Evolutionary conservation across 1,140 invertebrate genomes (phyloP).

Genomic region (Limonius californicus): DNA sequence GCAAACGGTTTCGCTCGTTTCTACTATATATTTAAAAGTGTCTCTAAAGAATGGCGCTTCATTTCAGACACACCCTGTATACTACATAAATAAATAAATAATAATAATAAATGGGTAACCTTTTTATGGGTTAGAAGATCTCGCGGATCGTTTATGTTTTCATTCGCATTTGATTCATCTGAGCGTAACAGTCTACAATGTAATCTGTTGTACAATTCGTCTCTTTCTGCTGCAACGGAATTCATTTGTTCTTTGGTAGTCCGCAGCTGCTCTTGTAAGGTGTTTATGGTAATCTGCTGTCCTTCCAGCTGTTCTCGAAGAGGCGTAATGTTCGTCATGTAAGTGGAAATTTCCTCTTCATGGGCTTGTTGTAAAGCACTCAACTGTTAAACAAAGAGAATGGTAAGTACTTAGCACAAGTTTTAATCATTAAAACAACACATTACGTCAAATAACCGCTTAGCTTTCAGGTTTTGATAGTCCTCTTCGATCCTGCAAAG

Average conservation of each 20-base stretch:
- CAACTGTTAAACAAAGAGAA: constrained; percentile 53
- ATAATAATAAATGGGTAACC: too few species aligned
- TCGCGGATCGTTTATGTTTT: neutral
- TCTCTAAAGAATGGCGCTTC: too few species aligned
- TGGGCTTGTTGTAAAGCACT: constrained; percentile 73
- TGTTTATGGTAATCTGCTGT: constrained; percentile 54
- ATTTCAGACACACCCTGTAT: too few species aligned
- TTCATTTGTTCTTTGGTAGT: constrained; percentile 54
- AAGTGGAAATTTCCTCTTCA: constrained; percentile 65
- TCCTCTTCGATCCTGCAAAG: constrained; percentile 52
- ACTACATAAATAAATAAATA: too few species aligned
- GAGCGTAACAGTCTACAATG: neutral
- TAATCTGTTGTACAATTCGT: constrained; percentile 52
- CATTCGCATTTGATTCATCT: neutral
- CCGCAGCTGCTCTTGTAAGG: constrained; percentile 53
- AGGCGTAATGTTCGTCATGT: constrained; percentile 54
- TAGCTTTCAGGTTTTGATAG: constrained; percentile 66
- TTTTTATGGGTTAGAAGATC: neutral
- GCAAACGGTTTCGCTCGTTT: too few species aligned
- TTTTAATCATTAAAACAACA: too few species aligned
- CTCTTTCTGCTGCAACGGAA: constrained; percentile 54
- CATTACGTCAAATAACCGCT: constrained; percentile 69
- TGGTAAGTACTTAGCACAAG: too few species aligned
- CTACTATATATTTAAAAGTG: too few species aligned
- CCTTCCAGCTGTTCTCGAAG: constrained; percentile 54